Base-by-base conservation (phyloP, 2,797 vertebrate genomes). In the Neomorphus geoffroyi region DNA sequence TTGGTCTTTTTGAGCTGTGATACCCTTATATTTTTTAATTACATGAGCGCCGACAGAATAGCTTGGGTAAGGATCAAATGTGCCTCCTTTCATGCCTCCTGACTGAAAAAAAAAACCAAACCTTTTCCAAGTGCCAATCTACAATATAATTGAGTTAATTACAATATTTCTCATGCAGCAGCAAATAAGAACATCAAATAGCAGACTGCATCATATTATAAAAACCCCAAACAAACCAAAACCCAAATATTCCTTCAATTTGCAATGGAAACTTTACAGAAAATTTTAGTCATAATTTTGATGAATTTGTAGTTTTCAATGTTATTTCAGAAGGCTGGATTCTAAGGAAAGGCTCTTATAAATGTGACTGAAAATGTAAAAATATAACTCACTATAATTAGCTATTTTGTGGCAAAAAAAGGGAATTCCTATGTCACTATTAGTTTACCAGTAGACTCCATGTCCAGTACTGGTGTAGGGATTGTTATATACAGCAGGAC, bases 31-130 rank as follows among this genome's bases (percentile, higher is more conserved):
- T 73, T 88, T 66, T 91, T 94, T 96, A 74, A 33, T 39, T 32
- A 72, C 5, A 23, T 97, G 98, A 3, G 92, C 93, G 18, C 98
- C 98, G 71, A 92, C 69, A 21, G 98, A 98, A 96, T 98, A 96
- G 54, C 91, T 81, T 62, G 98, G 98, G 69, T 97, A 98, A 56
- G 95, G 72, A 27, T 98, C 97, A 93, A 98, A 98, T 5, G 98
- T 98, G 48, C 98, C 98, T 82, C 97, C 98, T 94, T 98, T 98
- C 98, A 98, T 98, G 39, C 98, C 98, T 62, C 97, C 98, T 77
- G 94, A 27, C 98, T 98, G 77, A 62, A 88, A 93, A 57, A 72
- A 67, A 51, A 30, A 79, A 28, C 74, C 84, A n/a, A n/a, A n/a
- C n/a, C 66, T 53, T 46, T 56, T 67, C 2, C 0, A n/a, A 90